Conservation (phyloP, 2,888 invertebrate species). For the Chirona hameri region DNA sequence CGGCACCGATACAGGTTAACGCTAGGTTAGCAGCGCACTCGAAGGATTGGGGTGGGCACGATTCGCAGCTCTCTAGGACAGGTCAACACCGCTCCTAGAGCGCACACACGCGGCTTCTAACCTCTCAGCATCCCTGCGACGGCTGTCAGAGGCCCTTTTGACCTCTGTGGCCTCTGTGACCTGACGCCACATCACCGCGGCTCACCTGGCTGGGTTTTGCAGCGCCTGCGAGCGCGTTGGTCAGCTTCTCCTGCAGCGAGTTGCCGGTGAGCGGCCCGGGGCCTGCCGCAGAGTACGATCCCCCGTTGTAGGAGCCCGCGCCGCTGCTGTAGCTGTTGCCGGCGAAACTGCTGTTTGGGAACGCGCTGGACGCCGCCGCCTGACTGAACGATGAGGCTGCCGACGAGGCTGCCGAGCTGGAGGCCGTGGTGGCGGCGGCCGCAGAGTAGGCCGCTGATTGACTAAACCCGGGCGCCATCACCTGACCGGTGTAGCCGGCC, state of each 20-base stretch:
- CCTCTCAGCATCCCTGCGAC: background rate
- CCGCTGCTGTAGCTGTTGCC: background rate
- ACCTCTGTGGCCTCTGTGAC: background rate
- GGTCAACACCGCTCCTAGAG: too few relatives aligned
- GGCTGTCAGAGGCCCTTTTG: background rate
- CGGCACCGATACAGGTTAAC: too few relatives aligned
- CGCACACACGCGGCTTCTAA: too few relatives aligned
- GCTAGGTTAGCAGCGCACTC: too few relatives aligned
- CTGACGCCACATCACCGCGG: too few relatives aligned
- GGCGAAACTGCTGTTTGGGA: background rate
- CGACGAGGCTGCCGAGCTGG: background rate
- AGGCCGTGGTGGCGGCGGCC: background rate
- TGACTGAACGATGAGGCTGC: background rate
- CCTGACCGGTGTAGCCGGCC: background rate
- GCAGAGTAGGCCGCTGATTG: background rate
- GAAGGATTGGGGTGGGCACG: too few relatives aligned
- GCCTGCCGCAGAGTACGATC: background rate
- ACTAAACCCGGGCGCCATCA: background rate
- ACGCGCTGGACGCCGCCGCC: background rate
- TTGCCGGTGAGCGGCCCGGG: background rate
- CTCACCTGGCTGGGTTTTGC: background rate
- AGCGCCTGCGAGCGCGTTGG: background rate
- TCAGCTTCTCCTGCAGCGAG: slow-evolving; percentile 13
- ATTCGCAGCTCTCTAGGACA: too few relatives aligned
- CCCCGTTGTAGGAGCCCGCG: background rate